Percentiles rank a stretch among this genome's conserved stretches.
These are phyloP conservation scores for Leptopilina myrica DNA, from an alignment of 2,888 invertebrate species.

Conservation along the genomic window DNA sequence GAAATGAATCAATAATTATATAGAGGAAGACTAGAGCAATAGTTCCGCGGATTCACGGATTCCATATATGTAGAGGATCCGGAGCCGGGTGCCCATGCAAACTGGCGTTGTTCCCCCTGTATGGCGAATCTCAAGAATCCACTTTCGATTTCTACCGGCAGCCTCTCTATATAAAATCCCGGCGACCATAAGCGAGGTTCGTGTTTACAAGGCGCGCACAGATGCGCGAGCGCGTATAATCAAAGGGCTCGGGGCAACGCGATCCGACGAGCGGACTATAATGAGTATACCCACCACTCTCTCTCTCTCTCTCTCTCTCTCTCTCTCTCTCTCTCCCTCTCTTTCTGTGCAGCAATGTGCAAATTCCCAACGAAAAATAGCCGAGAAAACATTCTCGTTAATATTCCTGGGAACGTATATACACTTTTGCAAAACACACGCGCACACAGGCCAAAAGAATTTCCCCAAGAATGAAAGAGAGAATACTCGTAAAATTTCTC, in stretches of 20 bases:
- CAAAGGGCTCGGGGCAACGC: slow-evolving; percentile 31
- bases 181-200: slow-evolving; percentile 50
- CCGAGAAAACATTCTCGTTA: slow-evolving; percentile 40
- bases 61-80: slow-evolving; percentile 63
- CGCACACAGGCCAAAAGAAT: slow-evolving; percentile 11
- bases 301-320: too few relatives aligned
- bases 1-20: too few relatives aligned
- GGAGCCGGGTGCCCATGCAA: slow-evolving; percentile 60
- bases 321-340: not conserved
- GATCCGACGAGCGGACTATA: slow-evolving; percentile 41
- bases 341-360: slow-evolving; percentile 30
- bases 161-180: slow-evolving; percentile 51
- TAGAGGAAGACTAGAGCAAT: slow-evolving; percentile 48
- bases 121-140: slow-evolving; percentile 69
- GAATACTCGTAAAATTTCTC: slow-evolving; percentile 39
- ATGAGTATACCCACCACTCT: slow-evolving; percentile 33
- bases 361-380: slow-evolving; percentile 39
- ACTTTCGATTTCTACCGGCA: slow-evolving; percentile 71
- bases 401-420: slow-evolving; percentile 37
- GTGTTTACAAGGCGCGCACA: slow-evolving; percentile 40
- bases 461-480: slow-evolving; percentile 32
- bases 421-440: not conserved
- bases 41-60: slow-evolving; percentile 64
- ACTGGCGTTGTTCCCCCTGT: slow-evolving; percentile 59
- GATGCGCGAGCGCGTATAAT: slow-evolving; percentile 40